Percentiles rank a stretch among this genome's conserved stretches.
Evolutionary conservation across 2,888 invertebrate genomes (phyloP).

Genomic region (Troglohyphantes excavatus): DNA sequence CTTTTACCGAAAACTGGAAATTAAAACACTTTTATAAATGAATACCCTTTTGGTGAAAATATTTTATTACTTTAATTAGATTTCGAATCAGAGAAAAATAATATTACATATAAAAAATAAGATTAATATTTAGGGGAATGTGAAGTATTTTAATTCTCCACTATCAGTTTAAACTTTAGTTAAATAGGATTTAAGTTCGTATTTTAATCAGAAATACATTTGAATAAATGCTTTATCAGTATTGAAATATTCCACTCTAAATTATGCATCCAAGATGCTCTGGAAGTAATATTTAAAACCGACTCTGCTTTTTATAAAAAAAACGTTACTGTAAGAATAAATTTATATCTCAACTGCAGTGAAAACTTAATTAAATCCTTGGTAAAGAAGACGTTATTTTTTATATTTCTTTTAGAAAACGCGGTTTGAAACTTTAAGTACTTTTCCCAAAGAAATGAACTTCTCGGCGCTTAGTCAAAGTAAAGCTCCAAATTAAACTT

Average conservation of each 20-base stretch:
- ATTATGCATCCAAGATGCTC: not conserved
- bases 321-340: not conserved
- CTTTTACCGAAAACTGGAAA: too few relatives aligned
- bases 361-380: conserved; percentile 15
- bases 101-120: too few relatives aligned
- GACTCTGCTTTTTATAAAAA: not conserved
- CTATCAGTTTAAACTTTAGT: too few relatives aligned
- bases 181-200: too few relatives aligned
- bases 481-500: not conserved
- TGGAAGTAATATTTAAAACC: not conserved
- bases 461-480: not conserved
- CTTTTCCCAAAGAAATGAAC: not conserved
- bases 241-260: not conserved
- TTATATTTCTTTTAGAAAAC: not conserved
- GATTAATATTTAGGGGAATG: too few relatives aligned
- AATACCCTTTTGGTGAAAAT: too few relatives aligned
- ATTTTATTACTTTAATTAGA: too few relatives aligned
- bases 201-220: too few relatives aligned
- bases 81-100: too few relatives aligned
- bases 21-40: too few relatives aligned
- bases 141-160: too few relatives aligned
- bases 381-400: not conserved
- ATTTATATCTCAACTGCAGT: not conserved
- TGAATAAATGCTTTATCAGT: not conserved
- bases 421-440: not conserved